Conservation (phyloP, 2,888 invertebrate species). For the Ormyrus rosae region DNA sequence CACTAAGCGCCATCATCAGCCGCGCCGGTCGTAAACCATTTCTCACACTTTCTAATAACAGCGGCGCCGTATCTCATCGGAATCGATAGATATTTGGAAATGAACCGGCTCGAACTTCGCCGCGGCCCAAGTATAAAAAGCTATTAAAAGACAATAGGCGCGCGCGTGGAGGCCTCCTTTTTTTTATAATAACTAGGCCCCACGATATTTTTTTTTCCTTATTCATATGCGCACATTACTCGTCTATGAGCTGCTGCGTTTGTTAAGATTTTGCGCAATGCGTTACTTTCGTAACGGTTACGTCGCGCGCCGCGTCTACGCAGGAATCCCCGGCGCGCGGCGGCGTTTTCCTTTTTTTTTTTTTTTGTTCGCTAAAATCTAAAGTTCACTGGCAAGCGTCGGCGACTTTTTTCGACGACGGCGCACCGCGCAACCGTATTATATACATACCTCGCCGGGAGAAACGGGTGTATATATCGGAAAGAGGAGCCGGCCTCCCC, state of each 20-base stretch:
- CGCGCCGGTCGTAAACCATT: not conserved
- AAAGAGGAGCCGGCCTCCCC: not conserved
- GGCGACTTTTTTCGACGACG: not conserved
- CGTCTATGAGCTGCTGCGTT: not conserved
- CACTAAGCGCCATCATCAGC: slow-evolving; percentile 7
- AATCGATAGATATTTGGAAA: slow-evolving; percentile 42
- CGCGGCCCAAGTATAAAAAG: slow-evolving; percentile 11
- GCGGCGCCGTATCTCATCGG: not conserved
- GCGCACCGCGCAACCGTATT: not conserved
- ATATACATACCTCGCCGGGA: not conserved
- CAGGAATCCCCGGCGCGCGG: slow-evolving; percentile 3
- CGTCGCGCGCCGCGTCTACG: not conserved
- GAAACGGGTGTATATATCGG: no score
- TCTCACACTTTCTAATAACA: slow-evolving; percentile 38
- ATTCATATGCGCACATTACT: not conserved
- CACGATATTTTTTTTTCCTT: not conserved
- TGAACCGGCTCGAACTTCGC: not conserved
- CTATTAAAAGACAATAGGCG: slow-evolving; percentile 28
- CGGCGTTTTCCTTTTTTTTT: not conserved
- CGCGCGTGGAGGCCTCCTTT: slow-evolving; percentile 2
- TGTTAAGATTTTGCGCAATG: slow-evolving; percentile 25
- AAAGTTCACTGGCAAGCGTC: slow-evolving; percentile 38
- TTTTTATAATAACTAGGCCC: not conserved
- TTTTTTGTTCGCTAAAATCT: slow-evolving; percentile 7
- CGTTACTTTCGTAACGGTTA: slow-evolving; percentile 38